Evolutionary conservation across 1,140 invertebrate genomes (phyloP), one percentile per base, ranked within the genome.

Genomic region (Drosophila asahinai): DNA sequence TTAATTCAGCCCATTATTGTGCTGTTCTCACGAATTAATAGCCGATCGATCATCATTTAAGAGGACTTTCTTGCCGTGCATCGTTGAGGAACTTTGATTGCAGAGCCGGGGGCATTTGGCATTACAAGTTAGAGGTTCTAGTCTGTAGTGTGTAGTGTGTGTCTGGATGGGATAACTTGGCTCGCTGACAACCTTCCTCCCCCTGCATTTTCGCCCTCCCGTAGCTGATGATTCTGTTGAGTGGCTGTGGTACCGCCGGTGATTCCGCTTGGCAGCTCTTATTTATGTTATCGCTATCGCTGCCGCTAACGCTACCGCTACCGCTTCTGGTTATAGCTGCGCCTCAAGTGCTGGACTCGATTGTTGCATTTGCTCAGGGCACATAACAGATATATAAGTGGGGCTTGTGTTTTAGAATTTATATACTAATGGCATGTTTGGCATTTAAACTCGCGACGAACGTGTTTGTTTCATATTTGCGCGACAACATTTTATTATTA

Each of bases 401-500:
- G 65, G 58, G 48, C 43, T 67, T 68, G 62, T 71, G 68, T 33
- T 42, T 51, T 17, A 36, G 38, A 42, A 47, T 36, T 61, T 51
- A 27, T 54, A 47, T 45, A 54, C 48, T 66, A 74, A 27, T 73
- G 49, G 27, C 38, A 40, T 58, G 14, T 72, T 51, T 45, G 38
- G 70, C 63, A 70, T 78, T 45, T 49, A 67, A 65, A 22, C 58
- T 22, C 38, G 49, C 45, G 42, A 36, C 67, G 84, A 78, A 87
- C 83, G 83, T 87, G 61, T 78, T 78, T 81, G 52, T 79, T 72
- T 66, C 33, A 80, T 74, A 74, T 74, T 89, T 71, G 60, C 84
- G 83, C 84, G 83, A 87, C 77, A 87, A 74, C 38, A 77, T 61
- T 89, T 87, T 73, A 76, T 72, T 70, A 81, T 64, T 65, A 63